Conservation (phyloP, 1,140 invertebrate species). For the Cheumatopsyche charites region DNA sequence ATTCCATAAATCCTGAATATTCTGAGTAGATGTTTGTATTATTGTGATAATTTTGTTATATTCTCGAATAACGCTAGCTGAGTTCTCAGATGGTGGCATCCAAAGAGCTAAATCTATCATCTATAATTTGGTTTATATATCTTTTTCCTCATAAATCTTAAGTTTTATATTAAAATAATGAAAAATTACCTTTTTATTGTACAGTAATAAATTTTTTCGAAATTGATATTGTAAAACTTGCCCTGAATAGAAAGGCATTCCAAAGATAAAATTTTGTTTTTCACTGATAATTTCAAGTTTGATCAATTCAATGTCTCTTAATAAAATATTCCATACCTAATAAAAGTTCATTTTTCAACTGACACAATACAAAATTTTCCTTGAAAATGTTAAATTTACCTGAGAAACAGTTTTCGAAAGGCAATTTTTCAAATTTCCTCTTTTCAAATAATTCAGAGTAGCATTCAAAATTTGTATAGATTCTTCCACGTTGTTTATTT, state of each 20-base stretch:
- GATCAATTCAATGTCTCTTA: conserved; percentile 74
- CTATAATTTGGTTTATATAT: conserved; percentile 51
- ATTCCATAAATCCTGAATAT: conserved; percentile 62
- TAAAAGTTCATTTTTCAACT: conserved; percentile 51
- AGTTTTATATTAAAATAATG: background rate
- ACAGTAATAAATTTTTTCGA: conserved; percentile 68
- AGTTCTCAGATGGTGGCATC: conserved; percentile 71
- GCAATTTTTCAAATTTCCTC: conserved; percentile 66
- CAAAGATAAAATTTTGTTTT: conserved; percentile 65
- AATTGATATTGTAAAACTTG: conserved; percentile 67
- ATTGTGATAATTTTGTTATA: conserved; percentile 69
- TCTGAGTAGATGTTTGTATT: conserved; percentile 68
- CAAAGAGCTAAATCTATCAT: conserved; percentile 72
- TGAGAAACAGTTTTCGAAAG: conserved; percentile 69
- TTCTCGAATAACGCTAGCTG: conserved; percentile 72
- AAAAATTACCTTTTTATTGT: conserved; percentile 52
- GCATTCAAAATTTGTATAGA: conserved; percentile 72
- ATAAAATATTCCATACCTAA: conserved; percentile 78
- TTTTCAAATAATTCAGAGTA: conserved; percentile 72
- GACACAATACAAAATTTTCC: background rate
- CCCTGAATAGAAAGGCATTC: conserved; percentile 74
- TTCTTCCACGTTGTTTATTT: conserved; percentile 74
- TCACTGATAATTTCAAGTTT: conserved; percentile 73
- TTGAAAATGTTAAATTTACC: conserved; percentile 51
- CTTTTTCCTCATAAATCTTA: background rate